Evolutionary conservation across 2,797 vertebrate genomes (phyloP).

Genomic region (Lutra lutra): DNA sequence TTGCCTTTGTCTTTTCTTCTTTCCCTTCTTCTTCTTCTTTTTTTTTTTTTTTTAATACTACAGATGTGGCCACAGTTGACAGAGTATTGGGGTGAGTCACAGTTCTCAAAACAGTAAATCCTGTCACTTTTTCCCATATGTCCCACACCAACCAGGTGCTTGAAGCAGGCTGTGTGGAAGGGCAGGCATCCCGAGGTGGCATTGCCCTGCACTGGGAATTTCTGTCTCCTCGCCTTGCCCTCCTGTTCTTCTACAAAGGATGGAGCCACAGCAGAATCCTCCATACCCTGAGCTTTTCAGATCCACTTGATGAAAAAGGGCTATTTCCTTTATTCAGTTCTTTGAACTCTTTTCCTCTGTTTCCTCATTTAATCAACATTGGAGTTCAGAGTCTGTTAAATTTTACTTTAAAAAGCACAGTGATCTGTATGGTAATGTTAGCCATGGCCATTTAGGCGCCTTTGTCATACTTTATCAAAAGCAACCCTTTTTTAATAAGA

Average conservation of each 20-base stretch:
- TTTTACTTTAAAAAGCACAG: background rate
- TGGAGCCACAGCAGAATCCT: background rate
- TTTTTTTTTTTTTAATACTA: background rate
- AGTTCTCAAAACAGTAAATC: slow-evolving; percentile 31
- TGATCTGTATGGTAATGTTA: background rate
- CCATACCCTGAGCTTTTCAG: background rate
- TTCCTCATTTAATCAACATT: slow-evolving; percentile 4
- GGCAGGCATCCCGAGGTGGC: background rate
- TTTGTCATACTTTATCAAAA: slow-evolving; percentile 26
- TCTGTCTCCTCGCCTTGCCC: background rate
- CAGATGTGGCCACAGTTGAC: background rate
- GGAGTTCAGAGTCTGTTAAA: slow-evolving; percentile 1
- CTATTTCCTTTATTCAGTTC: background rate
- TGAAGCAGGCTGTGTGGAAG: too few relatives aligned
- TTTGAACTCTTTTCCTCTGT: background rate
- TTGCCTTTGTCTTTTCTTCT: background rate
- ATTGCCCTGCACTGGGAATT: background rate
- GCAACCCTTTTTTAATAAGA: background rate
- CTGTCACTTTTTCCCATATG: background rate
- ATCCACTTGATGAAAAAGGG: background rate
- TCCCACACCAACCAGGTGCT: background rate
- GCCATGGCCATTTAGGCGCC: background rate
- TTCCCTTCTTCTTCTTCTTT: background rate
- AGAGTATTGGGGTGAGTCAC: background rate
- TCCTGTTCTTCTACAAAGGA: background rate